Percentiles rank a stretch among this genome's conserved stretches.
Evolutionary conservation across 2,888 invertebrate genomes (phyloP).

Genomic region (Campaea margaritaria): DNA sequence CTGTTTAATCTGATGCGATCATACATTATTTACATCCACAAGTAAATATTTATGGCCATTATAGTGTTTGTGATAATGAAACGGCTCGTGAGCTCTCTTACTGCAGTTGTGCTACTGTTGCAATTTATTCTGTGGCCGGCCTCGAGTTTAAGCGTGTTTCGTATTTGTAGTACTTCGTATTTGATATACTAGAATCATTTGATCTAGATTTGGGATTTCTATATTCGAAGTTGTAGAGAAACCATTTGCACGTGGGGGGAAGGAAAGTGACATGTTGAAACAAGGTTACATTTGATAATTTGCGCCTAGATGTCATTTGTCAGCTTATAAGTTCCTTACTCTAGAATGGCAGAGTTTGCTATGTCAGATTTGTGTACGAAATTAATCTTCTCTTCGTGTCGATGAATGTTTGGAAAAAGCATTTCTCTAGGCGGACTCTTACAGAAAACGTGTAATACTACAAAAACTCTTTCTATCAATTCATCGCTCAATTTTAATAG

Average conservation of each 20-base stretch:
- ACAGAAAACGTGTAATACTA: no score
- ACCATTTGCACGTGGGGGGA: neutral
- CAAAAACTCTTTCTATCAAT: no score
- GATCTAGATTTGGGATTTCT: conserved; percentile 12
- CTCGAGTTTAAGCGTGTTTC: neutral
- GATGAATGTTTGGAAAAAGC: no score
- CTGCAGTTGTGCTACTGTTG: conserved; percentile 8
- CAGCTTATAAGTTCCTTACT: conserved; percentile 3
- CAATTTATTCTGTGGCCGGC: neutral
- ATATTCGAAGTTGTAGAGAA: neutral
- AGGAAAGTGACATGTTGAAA: conserved; percentile 6
- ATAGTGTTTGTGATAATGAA: conserved; percentile 18
- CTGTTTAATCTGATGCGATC: conserved; percentile 53
- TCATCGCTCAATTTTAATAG: no score
- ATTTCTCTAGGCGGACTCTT: no score
- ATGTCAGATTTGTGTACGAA: no score
- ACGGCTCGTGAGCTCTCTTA: neutral
- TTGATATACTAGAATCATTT: no score
- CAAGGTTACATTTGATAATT: neutral
- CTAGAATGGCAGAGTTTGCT: neutral
- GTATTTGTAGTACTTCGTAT: conserved; percentile 10
- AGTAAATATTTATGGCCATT: conserved; percentile 44
- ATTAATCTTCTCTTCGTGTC: no score
- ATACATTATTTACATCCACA: conserved; percentile 57
- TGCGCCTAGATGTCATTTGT: neutral